These are phyloP conservation scores for Bryconaethiops microstoma DNA, from an alignment of 2,797 vertebrate genomes.

Conservation along the genomic window DNA sequence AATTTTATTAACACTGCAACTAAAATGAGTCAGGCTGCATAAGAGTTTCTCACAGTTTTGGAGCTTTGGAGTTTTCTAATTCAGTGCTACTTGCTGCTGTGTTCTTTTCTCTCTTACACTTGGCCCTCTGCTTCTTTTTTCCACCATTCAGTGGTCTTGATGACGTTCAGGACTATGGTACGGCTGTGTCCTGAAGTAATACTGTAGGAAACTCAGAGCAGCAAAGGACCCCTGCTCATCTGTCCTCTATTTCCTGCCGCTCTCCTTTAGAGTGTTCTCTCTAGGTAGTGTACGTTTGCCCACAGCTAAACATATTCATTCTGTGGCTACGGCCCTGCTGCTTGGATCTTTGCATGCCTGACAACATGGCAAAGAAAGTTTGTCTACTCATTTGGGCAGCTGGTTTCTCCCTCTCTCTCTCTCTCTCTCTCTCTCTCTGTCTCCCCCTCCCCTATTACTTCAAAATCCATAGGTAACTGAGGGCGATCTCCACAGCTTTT, in stretches of 20 bases:
- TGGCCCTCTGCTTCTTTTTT: neutral
- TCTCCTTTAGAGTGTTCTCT: constrained; percentile 10
- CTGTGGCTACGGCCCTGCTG: constrained; percentile 11
- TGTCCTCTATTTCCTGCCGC: neutral
- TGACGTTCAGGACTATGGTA: constrained; percentile 24
- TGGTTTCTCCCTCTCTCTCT: constrained; percentile 50
- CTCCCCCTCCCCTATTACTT: constrained; percentile 60
- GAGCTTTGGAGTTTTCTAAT: neutral
- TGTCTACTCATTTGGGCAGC: constrained; percentile 18
- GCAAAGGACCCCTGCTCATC: neutral
- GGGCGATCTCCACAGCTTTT: neutral
- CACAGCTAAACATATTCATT: constrained; percentile 39
- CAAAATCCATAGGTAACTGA: neutral
- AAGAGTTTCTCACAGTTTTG: neutral
- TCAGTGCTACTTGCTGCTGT: neutral
- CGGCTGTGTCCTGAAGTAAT: constrained; percentile 36
- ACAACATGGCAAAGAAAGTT: constrained; percentile 25
- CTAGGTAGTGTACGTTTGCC: constrained; percentile 23
- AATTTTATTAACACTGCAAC: neutral
- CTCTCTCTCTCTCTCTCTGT: constrained; percentile 54
- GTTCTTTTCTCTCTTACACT: neutral
- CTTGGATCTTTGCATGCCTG: constrained; percentile 21
- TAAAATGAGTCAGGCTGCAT: neutral
- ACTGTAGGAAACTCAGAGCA: constrained; percentile 16
- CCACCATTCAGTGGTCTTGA: constrained; percentile 15